These are phyloP conservation scores for Etheostoma nigrum DNA, from an alignment of 2,797 vertebrate genomes.

Conservation along the genomic window DNA sequence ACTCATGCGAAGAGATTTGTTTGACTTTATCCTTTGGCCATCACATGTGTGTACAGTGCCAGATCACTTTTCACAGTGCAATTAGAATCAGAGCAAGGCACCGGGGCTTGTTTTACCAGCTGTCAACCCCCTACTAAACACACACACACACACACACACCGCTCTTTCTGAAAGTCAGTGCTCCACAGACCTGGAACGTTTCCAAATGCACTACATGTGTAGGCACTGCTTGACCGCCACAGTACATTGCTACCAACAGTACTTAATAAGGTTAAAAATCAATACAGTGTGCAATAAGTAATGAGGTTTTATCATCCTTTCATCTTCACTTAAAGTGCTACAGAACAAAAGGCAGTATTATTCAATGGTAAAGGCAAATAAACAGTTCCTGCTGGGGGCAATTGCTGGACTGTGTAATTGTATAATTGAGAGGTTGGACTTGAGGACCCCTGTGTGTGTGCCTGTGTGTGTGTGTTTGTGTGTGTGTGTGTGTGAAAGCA, in stretches of 20 bases:
- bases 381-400: constrained; percentile 79
- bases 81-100: constrained; percentile 75
- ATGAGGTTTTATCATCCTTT: constrained; percentile 72
- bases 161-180: constrained; percentile 56
- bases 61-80: constrained; percentile 78
- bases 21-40: constrained; percentile 71
- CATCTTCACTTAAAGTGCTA: constrained; percentile 64
- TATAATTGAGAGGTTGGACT: constrained; percentile 81
- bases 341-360: constrained; percentile 76
- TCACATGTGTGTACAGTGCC: constrained; percentile 63
- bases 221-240: constrained; percentile 43
- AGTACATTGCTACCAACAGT: constrained; percentile 49
- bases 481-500: constrained; percentile 37
- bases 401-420: constrained; percentile 79
- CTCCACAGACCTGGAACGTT: constrained; percentile 60
- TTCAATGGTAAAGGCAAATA: constrained; percentile 76
- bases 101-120: constrained; percentile 77
- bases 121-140: constrained; percentile 65
- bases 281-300: constrained; percentile 63
- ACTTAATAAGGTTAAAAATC: constrained; percentile 64
- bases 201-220: constrained; percentile 59
- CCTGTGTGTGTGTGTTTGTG: constrained; percentile 38
- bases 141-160: constrained; percentile 30
- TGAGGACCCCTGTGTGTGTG: constrained; percentile 55
- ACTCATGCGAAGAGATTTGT: constrained; percentile 70